These are phyloP conservation scores for Cepaea hortensis DNA, from an alignment of 2,888 invertebrate species.

Conservation along the genomic window DNA sequence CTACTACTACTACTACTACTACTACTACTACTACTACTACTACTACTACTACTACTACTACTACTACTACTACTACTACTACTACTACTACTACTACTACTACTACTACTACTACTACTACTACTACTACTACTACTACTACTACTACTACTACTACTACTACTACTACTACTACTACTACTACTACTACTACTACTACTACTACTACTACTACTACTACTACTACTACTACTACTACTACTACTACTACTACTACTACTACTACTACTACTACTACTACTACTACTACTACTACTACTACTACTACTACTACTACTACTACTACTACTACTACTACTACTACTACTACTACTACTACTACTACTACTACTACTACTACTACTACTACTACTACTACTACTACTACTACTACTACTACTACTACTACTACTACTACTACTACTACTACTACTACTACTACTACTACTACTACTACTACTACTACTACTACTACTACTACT, in stretches of 20 bases:
- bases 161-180: constrained; percentile 51
- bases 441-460: constrained; percentile 30
- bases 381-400: constrained; percentile 17
- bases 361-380: constrained; percentile 17
- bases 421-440: constrained; percentile 17
- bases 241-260: constrained; percentile 28
- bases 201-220: constrained; percentile 11
- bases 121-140: constrained; percentile 49
- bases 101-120: constrained; percentile 40
- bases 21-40: constrained; percentile 28
- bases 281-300: constrained; percentile 46
- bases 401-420: constrained; percentile 21
- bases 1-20: constrained; percentile 31
- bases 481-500: constrained; percentile 25
- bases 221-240: constrained; percentile 14
- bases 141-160: constrained; percentile 47
- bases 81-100: constrained; percentile 48
- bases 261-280: constrained; percentile 36
- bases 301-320: constrained; percentile 47
- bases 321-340: constrained; percentile 41
- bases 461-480: constrained; percentile 30
- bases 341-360: background rate
- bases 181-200: constrained; percentile 48
- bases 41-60: constrained; percentile 30
- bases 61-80: constrained; percentile 23